Base-by-base conservation (phyloP, 2,797 vertebrate genomes). In the Phrynocephalus guinanensis region DNA sequence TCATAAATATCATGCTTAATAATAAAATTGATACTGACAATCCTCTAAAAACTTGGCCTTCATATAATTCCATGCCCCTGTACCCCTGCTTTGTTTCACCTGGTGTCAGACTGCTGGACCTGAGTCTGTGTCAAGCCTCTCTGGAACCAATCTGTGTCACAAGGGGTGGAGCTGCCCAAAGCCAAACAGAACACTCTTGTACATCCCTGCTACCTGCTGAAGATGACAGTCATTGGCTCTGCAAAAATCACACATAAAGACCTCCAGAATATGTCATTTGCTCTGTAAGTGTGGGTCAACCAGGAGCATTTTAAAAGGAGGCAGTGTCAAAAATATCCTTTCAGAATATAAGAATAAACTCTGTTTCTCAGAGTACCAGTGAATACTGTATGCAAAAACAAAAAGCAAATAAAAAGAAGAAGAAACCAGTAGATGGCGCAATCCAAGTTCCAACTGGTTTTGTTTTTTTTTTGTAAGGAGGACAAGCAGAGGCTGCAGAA, bases 11-110 rank as follows among this genome's bases (percentile, higher is more conserved):
- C 68, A 76, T 33, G 1, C 71, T 73, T 33, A 78, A 30, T 33
- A 75, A 30, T 87, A 86, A 90, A 72, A 83, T 28, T 30, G 50
- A 88, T 84, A 70, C 68, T 67, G 80, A 79, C 50, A 90, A 76
- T 50, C 28, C 48, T 68, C 87, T 79, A 89, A 91, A 71, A 79
- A 20, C 0, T 1, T 70, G 73, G 50, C 78, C 86, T 56, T 63
- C n/a, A 0, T 1, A 89, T 83, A 56, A 79, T 82, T 87, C 67
- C 50, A 90, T 82, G 48, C 28, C 11, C 38, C 87, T 72, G 3
- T 22, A 7, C 26, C 81, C 76, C 81, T 75, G 67, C 30, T 79
- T 22, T 44, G 26, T 68, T 79, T 0, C 0, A 30, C 0, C 0
- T 33, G 5, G 73, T 0, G 6, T 24, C 22, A 0, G 1, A 33